Conservation (phyloP, 2,113 vertebrate genomes). For the Mustelus asterias region DNA sequence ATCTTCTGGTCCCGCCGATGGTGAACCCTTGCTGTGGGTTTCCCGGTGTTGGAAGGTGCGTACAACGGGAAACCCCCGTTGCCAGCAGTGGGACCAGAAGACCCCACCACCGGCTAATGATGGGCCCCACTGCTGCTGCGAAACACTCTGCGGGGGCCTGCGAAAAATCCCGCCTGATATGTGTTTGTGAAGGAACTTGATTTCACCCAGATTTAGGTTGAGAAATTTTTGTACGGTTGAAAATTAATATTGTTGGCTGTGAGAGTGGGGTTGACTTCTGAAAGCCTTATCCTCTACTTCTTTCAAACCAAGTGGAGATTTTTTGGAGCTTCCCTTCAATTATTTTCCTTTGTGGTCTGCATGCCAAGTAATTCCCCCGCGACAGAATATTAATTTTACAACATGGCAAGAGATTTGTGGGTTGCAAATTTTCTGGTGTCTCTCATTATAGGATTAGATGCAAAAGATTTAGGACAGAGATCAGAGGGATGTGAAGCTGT, state of each 20-base stretch:
- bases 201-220: background rate
- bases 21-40: too few species aligned
- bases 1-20: too few species aligned
- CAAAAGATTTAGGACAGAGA: background rate
- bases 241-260: background rate
- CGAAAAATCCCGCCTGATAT: too few species aligned
- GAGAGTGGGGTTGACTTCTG: background rate
- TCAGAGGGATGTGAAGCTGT: background rate
- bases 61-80: too few species aligned
- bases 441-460: slow-evolving; percentile 12
- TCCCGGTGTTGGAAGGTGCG: too few species aligned
- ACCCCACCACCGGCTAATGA: too few species aligned
- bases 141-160: too few species aligned
- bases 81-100: too few species aligned
- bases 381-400: background rate
- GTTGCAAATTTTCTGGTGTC: background rate
- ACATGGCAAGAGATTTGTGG: background rate
- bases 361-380: background rate
- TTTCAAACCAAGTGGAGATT: background rate
- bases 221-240: background rate
- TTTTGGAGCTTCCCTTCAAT: background rate
- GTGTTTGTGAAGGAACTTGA: background rate
- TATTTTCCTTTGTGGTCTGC: background rate
- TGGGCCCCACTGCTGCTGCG: too few species aligned
- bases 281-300: background rate